A percentile compares a stretch with the other conserved stretches of the same genome.
Evolutionary conservation across 1,140 invertebrate genomes (phyloP).

Genomic region (Papilio aristodemus): DNA sequence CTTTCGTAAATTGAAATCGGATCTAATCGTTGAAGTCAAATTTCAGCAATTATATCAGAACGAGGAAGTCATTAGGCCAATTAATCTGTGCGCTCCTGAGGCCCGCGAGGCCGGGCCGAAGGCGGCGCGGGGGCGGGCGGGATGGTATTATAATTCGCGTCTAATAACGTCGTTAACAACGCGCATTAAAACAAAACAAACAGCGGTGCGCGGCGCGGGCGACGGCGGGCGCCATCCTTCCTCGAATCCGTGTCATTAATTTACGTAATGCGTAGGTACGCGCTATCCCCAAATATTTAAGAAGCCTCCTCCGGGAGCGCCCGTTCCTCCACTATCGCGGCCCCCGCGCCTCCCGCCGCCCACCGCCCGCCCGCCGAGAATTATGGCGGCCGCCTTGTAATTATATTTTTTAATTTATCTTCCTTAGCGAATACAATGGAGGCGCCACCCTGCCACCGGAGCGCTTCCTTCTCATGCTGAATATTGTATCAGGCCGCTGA

Average conservation of each 20-base stretch:
- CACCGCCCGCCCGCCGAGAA: slow-evolving; percentile 75
- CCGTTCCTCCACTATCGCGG: slow-evolving; percentile 73
- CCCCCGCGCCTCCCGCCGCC: slow-evolving; percentile 55
- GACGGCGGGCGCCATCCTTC: slow-evolving; percentile 75
- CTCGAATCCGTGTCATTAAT: slow-evolving; percentile 81
- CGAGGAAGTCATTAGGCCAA: slow-evolving; percentile 72
- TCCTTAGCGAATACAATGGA: slow-evolving; percentile 81
- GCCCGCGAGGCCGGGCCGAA: slow-evolving; percentile 34
- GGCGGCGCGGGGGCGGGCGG: slow-evolving; percentile 46
- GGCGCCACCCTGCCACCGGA: slow-evolving; percentile 77
- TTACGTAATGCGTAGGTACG: slow-evolving; percentile 80
- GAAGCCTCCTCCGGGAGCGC: slow-evolving; percentile 79
- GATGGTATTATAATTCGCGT: slow-evolving; percentile 71
- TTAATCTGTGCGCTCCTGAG: slow-evolving; percentile 52
- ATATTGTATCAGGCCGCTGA: slow-evolving; percentile 80
- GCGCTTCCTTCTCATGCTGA: slow-evolving; percentile 79
- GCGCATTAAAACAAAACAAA: slow-evolving; percentile 80
- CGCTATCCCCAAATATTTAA: slow-evolving; percentile 81
- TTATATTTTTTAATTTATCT: slow-evolving; percentile 83
- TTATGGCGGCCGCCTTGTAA: slow-evolving; percentile 82
- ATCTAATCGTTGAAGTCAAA: slow-evolving; percentile 57
- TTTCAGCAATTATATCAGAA: slow-evolving; percentile 70
- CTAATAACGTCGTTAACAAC: slow-evolving; percentile 80
- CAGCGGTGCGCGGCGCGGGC: slow-evolving; percentile 61
- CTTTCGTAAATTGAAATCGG: slow-evolving; percentile 58